Evolutionary conservation across 2,113 vertebrate genomes (phyloP).

Genomic region (Macrotus californicus): DNA sequence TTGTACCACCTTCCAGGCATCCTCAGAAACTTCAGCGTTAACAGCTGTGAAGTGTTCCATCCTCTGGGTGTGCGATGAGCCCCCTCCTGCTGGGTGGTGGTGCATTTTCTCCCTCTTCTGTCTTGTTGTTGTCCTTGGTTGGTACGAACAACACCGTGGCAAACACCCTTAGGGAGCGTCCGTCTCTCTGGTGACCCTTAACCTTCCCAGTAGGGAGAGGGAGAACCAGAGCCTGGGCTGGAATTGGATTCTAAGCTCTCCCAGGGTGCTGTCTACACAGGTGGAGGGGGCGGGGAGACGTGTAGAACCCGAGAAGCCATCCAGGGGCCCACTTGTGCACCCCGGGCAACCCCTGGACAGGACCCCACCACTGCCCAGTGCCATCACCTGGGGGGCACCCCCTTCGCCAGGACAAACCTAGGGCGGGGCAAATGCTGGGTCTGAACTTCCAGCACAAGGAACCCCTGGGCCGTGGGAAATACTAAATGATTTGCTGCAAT

Average conservation of each 20-base stretch:
- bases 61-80: no score
- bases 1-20: no score
- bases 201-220: neutral
- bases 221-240: neutral
- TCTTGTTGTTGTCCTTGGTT: no score
- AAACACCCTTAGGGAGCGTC: no score
- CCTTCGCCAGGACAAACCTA: neutral
- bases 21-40: no score
- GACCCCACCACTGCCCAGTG: neutral
- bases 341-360: neutral
- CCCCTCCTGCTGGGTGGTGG: no score
- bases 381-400: rapidly evolving
- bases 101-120: no score
- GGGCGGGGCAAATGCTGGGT: neutral
- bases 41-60: no score
- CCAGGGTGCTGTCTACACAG: neutral
- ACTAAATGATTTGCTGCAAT: neutral
- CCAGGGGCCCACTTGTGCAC: neutral
- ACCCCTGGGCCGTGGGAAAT: neutral
- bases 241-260: neutral
- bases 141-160: no score
- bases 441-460: neutral
- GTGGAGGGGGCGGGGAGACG: rapidly evolving
- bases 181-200: neutral
- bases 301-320: rapidly evolving